Evolutionary conservation across 2,888 invertebrate species (phyloP).

Genomic region (Eupelmus urozonus): DNA sequence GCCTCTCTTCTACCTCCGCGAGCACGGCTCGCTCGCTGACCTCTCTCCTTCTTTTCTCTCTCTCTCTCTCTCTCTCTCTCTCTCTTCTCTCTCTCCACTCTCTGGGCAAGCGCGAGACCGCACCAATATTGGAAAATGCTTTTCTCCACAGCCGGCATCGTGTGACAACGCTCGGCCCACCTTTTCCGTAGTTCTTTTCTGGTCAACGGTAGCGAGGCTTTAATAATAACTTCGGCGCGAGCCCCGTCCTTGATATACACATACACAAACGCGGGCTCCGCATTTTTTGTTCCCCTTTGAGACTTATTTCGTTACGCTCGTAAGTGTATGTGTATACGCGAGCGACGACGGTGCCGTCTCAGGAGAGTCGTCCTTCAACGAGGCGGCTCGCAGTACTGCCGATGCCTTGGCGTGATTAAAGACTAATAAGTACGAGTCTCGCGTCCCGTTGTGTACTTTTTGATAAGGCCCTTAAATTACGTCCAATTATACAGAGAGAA

Average conservation of each 20-base stretch:
- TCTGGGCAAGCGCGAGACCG: background rate
- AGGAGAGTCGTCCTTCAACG: no score
- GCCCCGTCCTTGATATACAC: no score
- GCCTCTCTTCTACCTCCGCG: background rate
- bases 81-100: background rate
- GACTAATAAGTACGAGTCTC: constrained; percentile 35
- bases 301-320: background rate
- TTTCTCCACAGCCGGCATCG: no score
- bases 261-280: no score
- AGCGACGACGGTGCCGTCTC: background rate
- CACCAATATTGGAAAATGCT: constrained; percentile 29
- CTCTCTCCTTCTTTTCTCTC: no score
- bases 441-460: constrained; percentile 42
- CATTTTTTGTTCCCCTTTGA: constrained; percentile 6
- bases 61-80: background rate
- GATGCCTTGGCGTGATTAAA: constrained; percentile 37
- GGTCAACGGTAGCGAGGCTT: background rate
- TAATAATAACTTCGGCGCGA: constrained; percentile 4
- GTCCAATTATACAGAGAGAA: constrained; percentile 52
- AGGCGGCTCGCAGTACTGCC: background rate
- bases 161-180: background rate
- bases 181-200: background rate
- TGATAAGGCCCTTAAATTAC: constrained; percentile 56
- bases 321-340: background rate
- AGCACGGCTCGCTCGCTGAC: no score